phyloP scores from a whole-genome alignment of 2,797 vertebrate species.

The Darevskia mixta region DNA sequence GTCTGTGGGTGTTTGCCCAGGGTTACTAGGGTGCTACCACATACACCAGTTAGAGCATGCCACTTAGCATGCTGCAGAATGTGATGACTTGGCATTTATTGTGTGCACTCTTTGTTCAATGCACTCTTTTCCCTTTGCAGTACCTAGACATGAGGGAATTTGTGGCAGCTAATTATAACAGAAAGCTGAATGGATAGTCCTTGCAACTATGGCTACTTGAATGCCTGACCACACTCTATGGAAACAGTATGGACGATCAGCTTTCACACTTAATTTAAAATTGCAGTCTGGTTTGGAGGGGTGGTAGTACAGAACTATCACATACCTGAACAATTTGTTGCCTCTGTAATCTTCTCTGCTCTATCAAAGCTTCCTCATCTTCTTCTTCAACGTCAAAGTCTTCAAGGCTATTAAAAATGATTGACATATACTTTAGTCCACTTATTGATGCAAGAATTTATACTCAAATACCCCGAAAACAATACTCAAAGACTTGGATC shows the following conservation, averaged over 20 bases:
- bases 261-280: not conserved
- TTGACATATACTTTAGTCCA: not conserved
- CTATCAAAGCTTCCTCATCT: constrained; percentile 97
- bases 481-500: not conserved
- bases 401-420: constrained; percentile 85
- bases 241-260: not conserved
- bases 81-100: not conserved
- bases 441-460: not conserved
- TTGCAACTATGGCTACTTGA: not conserved
- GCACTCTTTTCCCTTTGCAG: not conserved
- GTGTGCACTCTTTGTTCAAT: not conserved
- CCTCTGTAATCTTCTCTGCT: constrained; percentile 92
- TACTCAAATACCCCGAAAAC: not conserved
- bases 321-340: constrained; percentile 95
- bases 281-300: not conserved
- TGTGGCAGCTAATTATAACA: not conserved
- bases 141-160: not conserved
- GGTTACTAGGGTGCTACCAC: not conserved
- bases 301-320: not conserved
- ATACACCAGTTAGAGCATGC: not conserved
- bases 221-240: not conserved
- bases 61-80: not conserved
- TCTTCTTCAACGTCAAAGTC: constrained; percentile 97
- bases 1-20: not conserved
- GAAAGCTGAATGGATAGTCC: not conserved